phyloP scores from a whole-genome alignment of 2,113 vertebrate genomes.

The Plecturocebus donacophilus region DNA sequence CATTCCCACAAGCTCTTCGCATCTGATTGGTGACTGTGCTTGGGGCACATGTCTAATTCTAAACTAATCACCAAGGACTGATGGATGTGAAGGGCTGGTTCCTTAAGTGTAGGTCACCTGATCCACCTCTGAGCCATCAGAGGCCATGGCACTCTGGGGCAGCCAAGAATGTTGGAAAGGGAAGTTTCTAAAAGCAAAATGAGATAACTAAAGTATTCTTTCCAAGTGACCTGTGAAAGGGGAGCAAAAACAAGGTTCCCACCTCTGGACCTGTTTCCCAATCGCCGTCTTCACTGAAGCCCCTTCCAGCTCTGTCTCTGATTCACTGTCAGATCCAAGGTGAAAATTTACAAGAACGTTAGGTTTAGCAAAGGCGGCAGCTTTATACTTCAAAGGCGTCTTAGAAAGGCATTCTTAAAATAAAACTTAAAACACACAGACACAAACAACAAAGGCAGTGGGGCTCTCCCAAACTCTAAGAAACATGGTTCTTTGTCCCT shows the following conservation, averaged over 20 bases:
- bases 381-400: background rate
- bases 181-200: background rate
- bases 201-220: background rate
- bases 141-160: too few species aligned
- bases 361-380: background rate
- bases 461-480: background rate
- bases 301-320: background rate
- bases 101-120: fast-evolving
- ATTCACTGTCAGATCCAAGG: background rate
- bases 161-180: background rate
- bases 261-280: background rate
- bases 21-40: background rate
- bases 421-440: background rate
- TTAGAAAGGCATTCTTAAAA: slow-evolving; percentile 35
- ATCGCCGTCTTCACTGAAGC: too few species aligned
- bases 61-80: background rate
- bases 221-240: background rate
- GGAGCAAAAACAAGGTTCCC: background rate
- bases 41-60: background rate
- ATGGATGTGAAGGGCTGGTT: background rate
- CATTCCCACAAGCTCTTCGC: background rate
- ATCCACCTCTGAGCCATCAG: background rate
- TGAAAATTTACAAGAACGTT: background rate
- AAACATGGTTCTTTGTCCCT: background rate
- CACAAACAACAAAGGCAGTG: background rate